These are phyloP conservation scores for Leptestheria dahalacensis DNA, from an alignment of 1,140 invertebrate species.

Conservation along the genomic window DNA sequence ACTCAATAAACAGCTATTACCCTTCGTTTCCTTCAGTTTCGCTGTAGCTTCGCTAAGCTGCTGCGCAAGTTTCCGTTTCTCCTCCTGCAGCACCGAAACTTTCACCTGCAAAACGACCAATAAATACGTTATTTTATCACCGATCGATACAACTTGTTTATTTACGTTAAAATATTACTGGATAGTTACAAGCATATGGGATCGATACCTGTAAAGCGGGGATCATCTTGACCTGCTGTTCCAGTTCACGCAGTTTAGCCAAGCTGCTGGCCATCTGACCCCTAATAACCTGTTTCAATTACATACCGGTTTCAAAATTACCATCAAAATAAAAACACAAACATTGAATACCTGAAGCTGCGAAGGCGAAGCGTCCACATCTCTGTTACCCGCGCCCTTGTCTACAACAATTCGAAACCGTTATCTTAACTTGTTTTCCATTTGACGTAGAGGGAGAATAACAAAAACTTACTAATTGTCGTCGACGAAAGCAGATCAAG, in stretches of 20 bases:
- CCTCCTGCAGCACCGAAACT: conserved; percentile 51
- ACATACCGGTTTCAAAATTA: not conserved
- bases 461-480: conserved; percentile 16
- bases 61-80: conserved; percentile 47
- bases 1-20: too few relatives aligned
- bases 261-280: conserved; percentile 63
- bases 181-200: not conserved
- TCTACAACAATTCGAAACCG: too few relatives aligned
- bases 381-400: too few relatives aligned
- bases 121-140: not conserved
- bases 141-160: conserved; percentile 4
- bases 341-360: not conserved
- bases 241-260: conserved; percentile 57
- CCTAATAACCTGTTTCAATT: conserved; percentile 38
- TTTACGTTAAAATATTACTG: not conserved
- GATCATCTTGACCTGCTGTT: conserved; percentile 68
- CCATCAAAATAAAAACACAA: not conserved
- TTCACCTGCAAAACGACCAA: conserved; percentile 36
- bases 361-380: not conserved
- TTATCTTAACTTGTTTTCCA: not conserved
- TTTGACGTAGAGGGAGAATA: not conserved
- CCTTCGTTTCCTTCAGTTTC: too few relatives aligned
- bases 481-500: conserved; percentile 20
- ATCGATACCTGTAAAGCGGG: conserved; percentile 55
- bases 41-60: conserved; percentile 29